Percentiles rank a stretch among this genome's conserved stretches.
Evolutionary conservation across 2,888 invertebrate genomes (phyloP).

Genomic region (Ypsolopha sequella): DNA sequence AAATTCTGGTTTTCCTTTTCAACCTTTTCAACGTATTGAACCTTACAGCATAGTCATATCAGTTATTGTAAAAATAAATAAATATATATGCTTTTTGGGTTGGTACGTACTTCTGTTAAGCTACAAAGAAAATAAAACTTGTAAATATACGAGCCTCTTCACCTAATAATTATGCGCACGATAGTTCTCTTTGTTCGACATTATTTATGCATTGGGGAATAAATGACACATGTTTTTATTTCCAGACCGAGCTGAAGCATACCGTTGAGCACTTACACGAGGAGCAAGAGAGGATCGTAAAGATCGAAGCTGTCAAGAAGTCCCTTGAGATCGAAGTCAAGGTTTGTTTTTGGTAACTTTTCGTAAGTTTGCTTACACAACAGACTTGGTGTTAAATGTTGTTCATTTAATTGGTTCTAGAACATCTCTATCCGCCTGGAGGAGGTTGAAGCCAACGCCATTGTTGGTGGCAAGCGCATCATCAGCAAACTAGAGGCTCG

Average conservation of each 20-base stretch:
- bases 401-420: slow-evolving; percentile 27
- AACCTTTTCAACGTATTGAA: too few species aligned
- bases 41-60: too few species aligned
- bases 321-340: slow-evolving; percentile 97
- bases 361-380: too few species aligned
- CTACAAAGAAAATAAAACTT: too few species aligned
- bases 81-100: too few species aligned
- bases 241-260: slow-evolving; percentile 90
- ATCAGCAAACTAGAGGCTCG: slow-evolving; percentile 97
- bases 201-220: too few species aligned
- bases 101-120: too few species aligned
- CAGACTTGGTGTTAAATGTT: background rate
- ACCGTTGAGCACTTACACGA: slow-evolving; percentile 94
- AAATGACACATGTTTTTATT: slow-evolving; percentile 5
- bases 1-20: too few species aligned
- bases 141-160: too few species aligned
- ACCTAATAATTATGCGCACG: too few species aligned
- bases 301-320: slow-evolving; percentile 98
- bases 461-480: slow-evolving; percentile 96
- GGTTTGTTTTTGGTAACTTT: slow-evolving; percentile 34
- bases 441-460: slow-evolving; percentile 97
- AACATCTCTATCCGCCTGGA: slow-evolving; percentile 93
- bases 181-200: too few species aligned
- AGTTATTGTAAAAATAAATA: too few species aligned
- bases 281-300: slow-evolving; percentile 96